These are phyloP conservation scores for Cyclophora albipunctata DNA, from an alignment of 2,888 invertebrate species.

Conservation along the genomic window DNA sequence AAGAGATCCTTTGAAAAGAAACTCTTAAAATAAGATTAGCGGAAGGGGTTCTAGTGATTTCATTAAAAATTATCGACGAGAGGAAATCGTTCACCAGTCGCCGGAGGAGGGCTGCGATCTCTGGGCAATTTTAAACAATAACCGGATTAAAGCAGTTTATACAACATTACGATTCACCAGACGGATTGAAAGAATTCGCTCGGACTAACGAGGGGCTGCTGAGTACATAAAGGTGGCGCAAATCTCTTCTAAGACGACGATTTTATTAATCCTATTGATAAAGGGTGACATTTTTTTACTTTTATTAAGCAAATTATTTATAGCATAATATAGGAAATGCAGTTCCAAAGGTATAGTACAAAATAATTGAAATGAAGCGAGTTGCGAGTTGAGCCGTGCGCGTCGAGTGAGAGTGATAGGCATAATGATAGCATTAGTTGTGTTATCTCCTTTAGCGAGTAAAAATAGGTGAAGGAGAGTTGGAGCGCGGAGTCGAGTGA, in stretches of 20 bases:
- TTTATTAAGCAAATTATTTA: too few relatives aligned
- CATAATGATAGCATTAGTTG: too few relatives aligned
- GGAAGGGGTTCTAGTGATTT: slow-evolving; percentile 33
- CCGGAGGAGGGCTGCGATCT: slow-evolving; percentile 5
- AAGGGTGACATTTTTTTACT: too few relatives aligned
- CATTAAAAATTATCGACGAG: slow-evolving; percentile 36
- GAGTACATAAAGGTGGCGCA: too few relatives aligned
- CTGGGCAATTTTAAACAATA: slow-evolving; percentile 49
- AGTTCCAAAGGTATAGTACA: too few relatives aligned
- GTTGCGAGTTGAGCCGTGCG: too few relatives aligned
- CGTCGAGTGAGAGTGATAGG: too few relatives aligned
- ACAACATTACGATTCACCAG: slow-evolving; percentile 37
- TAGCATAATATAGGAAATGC: too few relatives aligned
- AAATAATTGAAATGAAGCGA: too few relatives aligned
- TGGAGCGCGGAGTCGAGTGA: neutral
- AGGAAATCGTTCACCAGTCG: slow-evolving; percentile 19
- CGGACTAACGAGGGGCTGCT: too few relatives aligned
- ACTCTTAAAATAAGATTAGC: slow-evolving; percentile 10
- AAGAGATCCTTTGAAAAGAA: slow-evolving; percentile 11
- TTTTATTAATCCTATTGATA: too few relatives aligned
- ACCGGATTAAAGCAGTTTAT: slow-evolving; percentile 38
- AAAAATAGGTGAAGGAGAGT: neutral
- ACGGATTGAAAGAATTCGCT: slow-evolving; percentile 11
- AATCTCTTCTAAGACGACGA: neutral
- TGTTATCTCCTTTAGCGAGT: neutral